Evolutionary conservation across 30 jellyfish, hydroid and myxozoan species (phyloP).

Genomic region (Pelagia noctiluca): DNA sequence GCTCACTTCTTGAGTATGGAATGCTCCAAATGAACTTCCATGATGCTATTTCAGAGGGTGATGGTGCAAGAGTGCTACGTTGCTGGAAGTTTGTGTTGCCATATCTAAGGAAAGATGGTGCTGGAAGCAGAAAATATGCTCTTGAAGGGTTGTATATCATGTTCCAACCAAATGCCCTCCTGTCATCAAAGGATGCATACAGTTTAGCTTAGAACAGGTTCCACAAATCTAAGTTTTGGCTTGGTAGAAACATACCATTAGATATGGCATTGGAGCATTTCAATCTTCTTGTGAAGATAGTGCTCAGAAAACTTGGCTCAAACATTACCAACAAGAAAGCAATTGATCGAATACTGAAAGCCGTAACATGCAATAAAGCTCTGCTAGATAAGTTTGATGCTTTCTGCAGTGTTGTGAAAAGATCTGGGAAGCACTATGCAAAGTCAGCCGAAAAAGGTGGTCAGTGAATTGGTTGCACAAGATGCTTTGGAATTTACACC

Average conservation of each 20-base stretch:
- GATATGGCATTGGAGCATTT: not conserved
- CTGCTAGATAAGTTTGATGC: constrained; percentile 35
- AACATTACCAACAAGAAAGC: constrained; percentile 24
- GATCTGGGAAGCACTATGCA: constrained; percentile 49
- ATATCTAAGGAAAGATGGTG: constrained; percentile 17
- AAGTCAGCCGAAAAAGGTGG: constrained; percentile 16
- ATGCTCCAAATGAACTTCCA: not conserved
- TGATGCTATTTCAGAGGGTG: constrained; percentile 3
- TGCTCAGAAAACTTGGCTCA: constrained; percentile 2
- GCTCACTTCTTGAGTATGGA: constrained; percentile 8
- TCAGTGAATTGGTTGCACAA: constrained; percentile 1
- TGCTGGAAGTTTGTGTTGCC: constrained; percentile 5
- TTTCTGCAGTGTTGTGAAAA: not conserved
- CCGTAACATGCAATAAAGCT: constrained; percentile 26
- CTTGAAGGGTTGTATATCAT: constrained; percentile 39
- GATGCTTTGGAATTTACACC: not conserved
- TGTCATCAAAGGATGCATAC: constrained; percentile 2
- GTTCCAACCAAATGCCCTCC: constrained; percentile 8
- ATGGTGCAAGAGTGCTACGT: constrained; percentile 8
- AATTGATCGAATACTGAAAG: constrained; percentile 27
- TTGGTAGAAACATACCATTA: not conserved
- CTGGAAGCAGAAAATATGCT: constrained; percentile 33
- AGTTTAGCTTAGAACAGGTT: not conserved
- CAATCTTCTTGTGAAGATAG: constrained; percentile 1
- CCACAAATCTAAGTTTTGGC: constrained; percentile 2